These are phyloP conservation scores for Hemichromis elongatus DNA, from an alignment of 2,113 vertebrate species.

Conservation along the genomic window DNA sequence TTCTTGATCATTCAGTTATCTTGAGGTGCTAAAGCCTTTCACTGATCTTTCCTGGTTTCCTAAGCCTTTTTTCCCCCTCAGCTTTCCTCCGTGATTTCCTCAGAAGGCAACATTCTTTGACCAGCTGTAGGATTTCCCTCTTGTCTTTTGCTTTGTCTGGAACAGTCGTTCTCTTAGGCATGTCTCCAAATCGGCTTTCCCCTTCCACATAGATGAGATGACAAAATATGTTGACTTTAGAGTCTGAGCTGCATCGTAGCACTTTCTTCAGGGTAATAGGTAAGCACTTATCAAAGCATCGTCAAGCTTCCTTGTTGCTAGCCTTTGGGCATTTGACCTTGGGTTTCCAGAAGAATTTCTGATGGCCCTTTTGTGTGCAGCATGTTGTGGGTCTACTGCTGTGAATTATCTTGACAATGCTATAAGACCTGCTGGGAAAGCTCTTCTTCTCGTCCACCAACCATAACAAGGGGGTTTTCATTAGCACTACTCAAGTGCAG, in stretches of 20 bases:
- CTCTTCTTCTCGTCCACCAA: neutral
- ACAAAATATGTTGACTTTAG: neutral
- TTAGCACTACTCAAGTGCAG: neutral
- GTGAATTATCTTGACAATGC: neutral
- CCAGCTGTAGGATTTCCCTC: neutral
- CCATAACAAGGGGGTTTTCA: neutral
- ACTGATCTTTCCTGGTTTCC: neutral
- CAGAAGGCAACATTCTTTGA: neutral
- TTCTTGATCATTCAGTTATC: neutral
- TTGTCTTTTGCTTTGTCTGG: neutral
- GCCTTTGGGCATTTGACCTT: neutral
- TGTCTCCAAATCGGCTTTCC: neutral
- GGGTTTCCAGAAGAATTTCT: neutral
- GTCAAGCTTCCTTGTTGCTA: neutral
- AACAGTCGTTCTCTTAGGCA: neutral
- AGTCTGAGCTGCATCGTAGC: neutral
- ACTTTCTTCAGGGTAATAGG: neutral
- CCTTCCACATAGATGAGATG: neutral
- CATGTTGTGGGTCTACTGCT: neutral
- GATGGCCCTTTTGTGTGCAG: neutral
- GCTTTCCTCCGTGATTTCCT: neutral
- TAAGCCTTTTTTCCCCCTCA: neutral
- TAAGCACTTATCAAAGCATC: neutral
- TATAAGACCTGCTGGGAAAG: fast-evolving
- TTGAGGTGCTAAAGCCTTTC: neutral